phyloP scores from a whole-genome alignment of 2,113 vertebrate genomes.

The Notarius quadriscutis region DNA sequence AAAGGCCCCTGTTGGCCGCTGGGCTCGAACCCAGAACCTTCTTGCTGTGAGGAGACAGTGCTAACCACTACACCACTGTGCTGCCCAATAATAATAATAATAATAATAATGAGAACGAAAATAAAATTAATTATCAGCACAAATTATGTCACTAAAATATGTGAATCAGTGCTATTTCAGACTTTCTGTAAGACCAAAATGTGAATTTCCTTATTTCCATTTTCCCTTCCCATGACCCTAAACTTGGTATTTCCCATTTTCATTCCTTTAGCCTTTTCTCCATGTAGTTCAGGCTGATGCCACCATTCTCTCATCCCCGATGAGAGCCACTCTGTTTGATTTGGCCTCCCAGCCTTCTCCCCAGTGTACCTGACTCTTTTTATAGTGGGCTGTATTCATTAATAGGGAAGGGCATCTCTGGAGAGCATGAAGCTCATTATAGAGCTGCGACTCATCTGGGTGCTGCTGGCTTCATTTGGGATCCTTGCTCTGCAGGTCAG shows the following conservation, averaged over 20 bases:
- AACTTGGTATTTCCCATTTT: background rate
- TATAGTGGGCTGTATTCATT: slow-evolving; percentile 51
- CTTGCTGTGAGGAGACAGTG: too few relatives aligned
- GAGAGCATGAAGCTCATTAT: slow-evolving; percentile 53
- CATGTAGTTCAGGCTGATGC: background rate
- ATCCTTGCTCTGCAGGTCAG: slow-evolving; percentile 53
- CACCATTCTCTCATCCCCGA: slow-evolving; percentile 4
- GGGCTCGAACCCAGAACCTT: too few relatives aligned
- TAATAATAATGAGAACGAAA: background rate
- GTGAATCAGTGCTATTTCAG: background rate
- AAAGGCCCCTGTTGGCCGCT: too few relatives aligned
- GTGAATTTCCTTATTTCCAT: background rate
- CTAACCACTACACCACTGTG: too few relatives aligned
- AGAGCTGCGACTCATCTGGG: slow-evolving; percentile 44
- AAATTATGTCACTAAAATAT: background rate
- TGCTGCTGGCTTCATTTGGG: slow-evolving; percentile 39
- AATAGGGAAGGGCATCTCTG: slow-evolving; percentile 47
- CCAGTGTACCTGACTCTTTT: slow-evolving; percentile 45
- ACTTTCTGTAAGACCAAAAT: background rate
- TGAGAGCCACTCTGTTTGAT: slow-evolving; percentile 16
- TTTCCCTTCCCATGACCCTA: background rate
- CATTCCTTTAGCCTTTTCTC: background rate
- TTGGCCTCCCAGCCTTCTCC: slow-evolving; percentile 17
- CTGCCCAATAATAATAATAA: background rate
- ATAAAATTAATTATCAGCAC: background rate